These are phyloP conservation scores for Drosophila lini DNA, from an alignment of 1,140 invertebrate genomes.

Conservation along the genomic window DNA sequence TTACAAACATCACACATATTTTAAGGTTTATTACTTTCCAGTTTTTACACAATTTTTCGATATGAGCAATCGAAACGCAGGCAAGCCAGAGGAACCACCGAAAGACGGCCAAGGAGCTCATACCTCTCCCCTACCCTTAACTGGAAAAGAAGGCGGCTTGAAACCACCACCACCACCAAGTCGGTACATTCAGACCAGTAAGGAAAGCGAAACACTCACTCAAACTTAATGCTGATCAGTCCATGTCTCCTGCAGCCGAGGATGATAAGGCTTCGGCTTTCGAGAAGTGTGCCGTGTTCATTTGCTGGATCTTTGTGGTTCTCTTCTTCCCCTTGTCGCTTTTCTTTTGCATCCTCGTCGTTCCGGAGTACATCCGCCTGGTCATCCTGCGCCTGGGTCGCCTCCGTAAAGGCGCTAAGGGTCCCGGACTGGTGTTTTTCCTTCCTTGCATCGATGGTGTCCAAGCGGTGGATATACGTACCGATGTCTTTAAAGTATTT, in stretches of 20 bases:
- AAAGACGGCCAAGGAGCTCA: not conserved
- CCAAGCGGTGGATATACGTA: constrained; percentile 89
- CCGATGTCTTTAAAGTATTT: constrained; percentile 90
- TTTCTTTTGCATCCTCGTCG: constrained; percentile 89
- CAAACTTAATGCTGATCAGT: not conserved
- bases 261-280: constrained; percentile 1
- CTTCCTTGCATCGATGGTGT: constrained; percentile 91
- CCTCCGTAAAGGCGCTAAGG: constrained; percentile 80
- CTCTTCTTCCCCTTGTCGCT: constrained; percentile 92
- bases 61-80: constrained; percentile 5
- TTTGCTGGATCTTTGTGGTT: constrained; percentile 90
- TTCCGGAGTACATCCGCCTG: constrained; percentile 90
- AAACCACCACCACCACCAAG: not conserved
- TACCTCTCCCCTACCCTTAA: not conserved
- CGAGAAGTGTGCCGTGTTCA: constrained; percentile 90
- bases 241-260: constrained; percentile 33
- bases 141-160: not conserved
- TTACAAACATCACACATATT: constrained; percentile 4
- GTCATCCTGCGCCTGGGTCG: constrained; percentile 94
- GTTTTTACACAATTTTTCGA: not conserved
- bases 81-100: not conserved
- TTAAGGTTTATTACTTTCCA: not conserved
- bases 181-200: constrained; percentile 43
- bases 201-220: not conserved
- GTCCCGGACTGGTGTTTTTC: constrained; percentile 88